Base-by-base conservation (phyloP, 2,888 invertebrate genomes). In the Encarsia formosa region DNA sequence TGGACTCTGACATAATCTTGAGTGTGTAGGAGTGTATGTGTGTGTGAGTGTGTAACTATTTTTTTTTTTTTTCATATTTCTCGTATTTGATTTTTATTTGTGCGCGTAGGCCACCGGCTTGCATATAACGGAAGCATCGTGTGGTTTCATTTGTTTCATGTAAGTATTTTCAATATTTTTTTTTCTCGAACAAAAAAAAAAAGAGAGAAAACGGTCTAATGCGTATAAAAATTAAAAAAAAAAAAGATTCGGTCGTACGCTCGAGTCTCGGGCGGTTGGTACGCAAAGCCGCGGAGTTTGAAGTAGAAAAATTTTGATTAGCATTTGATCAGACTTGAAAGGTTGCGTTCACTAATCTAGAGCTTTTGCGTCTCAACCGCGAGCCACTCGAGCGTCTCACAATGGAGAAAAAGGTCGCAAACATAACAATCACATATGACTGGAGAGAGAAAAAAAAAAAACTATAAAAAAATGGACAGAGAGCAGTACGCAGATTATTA, bases 101-200 rank as follows among this genome's bases (percentile, higher is more conserved):
- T 54, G 57, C 53, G 58, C 52, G 54, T 56, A 56, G 58, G 57
- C 54, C 59, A 58, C 56, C 56, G 58, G 59, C 50, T 56, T 59
- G 49, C 54, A 57, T 51, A 52, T 52, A 55, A 49, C 46, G 56
- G 50, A 53, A 56, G 52, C 52, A 23, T 50, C 48, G 40, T 49
- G 53, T 50, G 42, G 49, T 49, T 56, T 26, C 46, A 52, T 49
- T 52, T n/a, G n/a, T n/a, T n/a, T n/a, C n/a, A n/a, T n/a, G n/a
- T n/a, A n/a, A n/a, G n/a, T n/a, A n/a, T n/a, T n/a, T n/a, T n/a
- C n/a, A n/a, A n/a, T n/a, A n/a, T n/a, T n/a, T n/a, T n/a, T n/a
- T n/a, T n/a, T n/a, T n/a, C n/a, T n/a, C n/a, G n/a, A n/a, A n/a
- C n/a, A n/a, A n/a, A n/a, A n/a, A n/a, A n/a, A n/a, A n/a, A n/a